phyloP scores from a whole-genome alignment of 92 coral and sea anemone species.

The Phenganax marumi region DNA sequence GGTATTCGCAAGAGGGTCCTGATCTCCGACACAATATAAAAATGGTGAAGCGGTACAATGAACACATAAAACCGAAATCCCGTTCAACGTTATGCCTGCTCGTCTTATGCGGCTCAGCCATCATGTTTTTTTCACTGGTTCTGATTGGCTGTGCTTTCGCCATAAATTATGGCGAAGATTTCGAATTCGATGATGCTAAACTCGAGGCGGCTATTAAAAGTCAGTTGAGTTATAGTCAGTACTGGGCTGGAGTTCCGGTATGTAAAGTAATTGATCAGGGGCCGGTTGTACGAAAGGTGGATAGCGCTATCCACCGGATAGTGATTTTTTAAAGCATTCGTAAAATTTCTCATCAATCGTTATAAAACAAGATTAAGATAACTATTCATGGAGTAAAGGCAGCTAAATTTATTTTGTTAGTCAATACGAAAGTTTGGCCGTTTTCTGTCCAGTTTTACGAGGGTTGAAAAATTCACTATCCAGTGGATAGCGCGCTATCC shows the following conservation, averaged over 20 bases:
- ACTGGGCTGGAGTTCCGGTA: slow-evolving; percentile 38
- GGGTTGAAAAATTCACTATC: no score
- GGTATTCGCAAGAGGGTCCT: neutral
- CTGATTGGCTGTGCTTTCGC: slow-evolving; percentile 18
- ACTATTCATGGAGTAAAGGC: no score
- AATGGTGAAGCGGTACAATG: neutral
- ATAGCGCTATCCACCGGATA: no score
- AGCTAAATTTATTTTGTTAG: no score
- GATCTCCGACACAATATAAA: neutral
- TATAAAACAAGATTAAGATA: no score
- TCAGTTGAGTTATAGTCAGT: slow-evolving; percentile 11
- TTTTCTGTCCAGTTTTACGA: no score
- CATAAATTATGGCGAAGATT: slow-evolving; percentile 6
- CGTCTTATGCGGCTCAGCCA: neutral
- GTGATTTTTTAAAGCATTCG: no score
- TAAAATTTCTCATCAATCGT: no score
- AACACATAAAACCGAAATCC: neutral
- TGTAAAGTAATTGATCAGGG: neutral
- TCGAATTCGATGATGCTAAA: neutral
- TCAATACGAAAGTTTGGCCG: no score
- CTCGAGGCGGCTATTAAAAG: slow-evolving; percentile 1
- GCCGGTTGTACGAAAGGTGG: no score
- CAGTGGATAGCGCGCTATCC: no score
- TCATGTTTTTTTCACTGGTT: slow-evolving; percentile 4
- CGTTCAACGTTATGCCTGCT: slow-evolving; percentile 8